These are phyloP conservation scores for Patella pellucida DNA, from an alignment of 2,888 invertebrate species.

Conservation along the genomic window DNA sequence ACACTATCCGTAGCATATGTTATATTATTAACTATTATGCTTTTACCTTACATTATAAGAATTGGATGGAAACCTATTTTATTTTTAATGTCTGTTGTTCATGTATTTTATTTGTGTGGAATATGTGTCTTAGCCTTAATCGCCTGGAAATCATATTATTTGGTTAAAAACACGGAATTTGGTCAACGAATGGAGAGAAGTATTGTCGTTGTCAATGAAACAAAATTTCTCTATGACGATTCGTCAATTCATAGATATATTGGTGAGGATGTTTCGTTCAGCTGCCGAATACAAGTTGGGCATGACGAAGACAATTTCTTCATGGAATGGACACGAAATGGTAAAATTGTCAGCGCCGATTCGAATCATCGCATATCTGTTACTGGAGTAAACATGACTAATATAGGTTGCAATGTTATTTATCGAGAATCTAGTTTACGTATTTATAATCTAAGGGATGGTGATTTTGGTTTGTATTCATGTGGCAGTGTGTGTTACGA, in stretches of 20 bases:
- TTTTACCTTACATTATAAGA: background rate
- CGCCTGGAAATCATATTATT: background rate
- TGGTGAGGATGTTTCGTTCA: background rate
- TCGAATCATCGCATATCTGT: background rate
- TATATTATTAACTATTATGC: background rate
- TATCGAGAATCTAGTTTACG: background rate
- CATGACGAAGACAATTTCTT: background rate
- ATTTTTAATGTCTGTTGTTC: background rate
- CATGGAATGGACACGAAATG: background rate
- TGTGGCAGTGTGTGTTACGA: background rate
- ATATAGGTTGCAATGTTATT: background rate
- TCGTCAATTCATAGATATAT: background rate
- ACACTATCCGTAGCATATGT: no score
- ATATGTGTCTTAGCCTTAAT: background rate
- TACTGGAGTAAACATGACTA: no score
- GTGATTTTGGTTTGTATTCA: background rate
- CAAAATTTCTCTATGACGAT: background rate
- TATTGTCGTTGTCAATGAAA: background rate
- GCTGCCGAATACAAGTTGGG: background rate
- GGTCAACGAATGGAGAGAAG: background rate
- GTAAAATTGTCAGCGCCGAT: background rate
- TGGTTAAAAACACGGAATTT: background rate
- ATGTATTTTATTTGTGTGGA: background rate
- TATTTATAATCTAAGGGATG: background rate
- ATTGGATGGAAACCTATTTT: constrained; percentile 4